Evolutionary conservation across 2,113 vertebrate species (phyloP).

Genomic region (Blennius ocellaris): DNA sequence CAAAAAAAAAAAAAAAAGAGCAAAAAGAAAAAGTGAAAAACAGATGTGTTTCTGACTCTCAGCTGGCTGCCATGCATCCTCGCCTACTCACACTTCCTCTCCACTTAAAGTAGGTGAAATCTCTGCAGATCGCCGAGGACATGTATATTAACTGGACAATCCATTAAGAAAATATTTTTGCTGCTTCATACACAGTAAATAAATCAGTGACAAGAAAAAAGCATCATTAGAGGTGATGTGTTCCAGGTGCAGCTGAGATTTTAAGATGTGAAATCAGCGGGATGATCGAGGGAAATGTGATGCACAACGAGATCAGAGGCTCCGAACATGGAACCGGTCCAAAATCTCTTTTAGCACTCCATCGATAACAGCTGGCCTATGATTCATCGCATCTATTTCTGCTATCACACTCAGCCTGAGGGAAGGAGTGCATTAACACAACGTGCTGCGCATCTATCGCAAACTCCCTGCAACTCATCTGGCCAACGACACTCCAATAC

Average conservation of each 20-base stretch:
- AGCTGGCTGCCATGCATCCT: slow-evolving; percentile 67
- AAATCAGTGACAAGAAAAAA: neutral
- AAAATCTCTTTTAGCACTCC: slow-evolving; percentile 69
- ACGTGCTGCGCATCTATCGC: slow-evolving; percentile 11
- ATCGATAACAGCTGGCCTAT: slow-evolving; percentile 65
- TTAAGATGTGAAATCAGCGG: slow-evolving; percentile 27
- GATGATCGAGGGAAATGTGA: slow-evolving; percentile 16
- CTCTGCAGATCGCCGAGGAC: neutral
- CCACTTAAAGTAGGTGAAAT: slow-evolving; percentile 29
- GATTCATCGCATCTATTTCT: slow-evolving; percentile 59
- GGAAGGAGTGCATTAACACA: slow-evolving; percentile 28
- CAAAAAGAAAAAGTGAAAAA: slow-evolving; percentile 31
- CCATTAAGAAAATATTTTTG: neutral
- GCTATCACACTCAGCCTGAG: slow-evolving; percentile 38
- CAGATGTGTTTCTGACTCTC: slow-evolving; percentile 65
- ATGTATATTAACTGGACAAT: neutral
- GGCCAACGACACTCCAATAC: slow-evolving; percentile 8
- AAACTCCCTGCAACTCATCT: slow-evolving; percentile 17
- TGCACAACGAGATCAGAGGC: slow-evolving; percentile 58
- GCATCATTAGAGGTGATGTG: neutral
- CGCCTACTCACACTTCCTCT: slow-evolving; percentile 31
- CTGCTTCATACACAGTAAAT: neutral
- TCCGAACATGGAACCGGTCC: slow-evolving; percentile 54
- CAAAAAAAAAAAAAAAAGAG: slow-evolving; percentile 1
- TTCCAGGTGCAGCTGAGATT: slow-evolving; percentile 8